Conservation (phyloP, 2,797 vertebrate species). For the Clarias pachynema region DNA sequence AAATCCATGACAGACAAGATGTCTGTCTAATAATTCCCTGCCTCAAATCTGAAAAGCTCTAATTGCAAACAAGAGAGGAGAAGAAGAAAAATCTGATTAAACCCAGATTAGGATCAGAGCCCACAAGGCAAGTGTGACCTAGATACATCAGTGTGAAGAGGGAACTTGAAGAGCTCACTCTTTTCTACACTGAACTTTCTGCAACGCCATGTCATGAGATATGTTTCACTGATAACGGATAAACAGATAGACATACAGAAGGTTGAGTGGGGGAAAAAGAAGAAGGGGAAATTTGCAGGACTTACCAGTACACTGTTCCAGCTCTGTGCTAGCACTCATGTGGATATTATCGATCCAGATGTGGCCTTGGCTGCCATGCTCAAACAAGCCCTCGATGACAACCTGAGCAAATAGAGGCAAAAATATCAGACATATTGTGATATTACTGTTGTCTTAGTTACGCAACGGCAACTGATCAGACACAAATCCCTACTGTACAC, state of each 20-base stretch:
- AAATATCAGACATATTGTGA: not conserved
- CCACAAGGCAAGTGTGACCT: slow-evolving; percentile 73
- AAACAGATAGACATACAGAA: slow-evolving; percentile 4
- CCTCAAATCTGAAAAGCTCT: slow-evolving; percentile 50
- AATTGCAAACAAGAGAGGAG: slow-evolving; percentile 60
- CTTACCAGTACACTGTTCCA: slow-evolving; percentile 93
- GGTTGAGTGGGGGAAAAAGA: not conserved
- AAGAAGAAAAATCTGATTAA: slow-evolving; percentile 70
- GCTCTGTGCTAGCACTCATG: slow-evolving; percentile 85
- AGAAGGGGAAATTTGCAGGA: slow-evolving; percentile 44
- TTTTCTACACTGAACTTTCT: not conserved
- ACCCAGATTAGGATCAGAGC: slow-evolving; percentile 76
- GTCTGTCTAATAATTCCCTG: slow-evolving; percentile 52
- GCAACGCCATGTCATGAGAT: not conserved
- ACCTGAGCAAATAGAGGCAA: slow-evolving; percentile 72
- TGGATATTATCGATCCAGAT: slow-evolving; percentile 94
- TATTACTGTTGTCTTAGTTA: not conserved
- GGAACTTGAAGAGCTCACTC: slow-evolving; percentile 58
- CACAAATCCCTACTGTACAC: not conserved
- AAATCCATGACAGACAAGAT: slow-evolving; percentile 35
- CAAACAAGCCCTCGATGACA: slow-evolving; percentile 91
- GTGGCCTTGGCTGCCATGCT: slow-evolving; percentile 82
- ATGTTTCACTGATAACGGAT: not conserved
- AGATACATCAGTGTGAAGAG: slow-evolving; percentile 66
- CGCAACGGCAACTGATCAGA: not conserved